A percentile compares a stretch with the other conserved stretches of the same genome.
phyloP scores from a whole-genome alignment of 1,140 invertebrate species.

The Cydia amplana region DNA sequence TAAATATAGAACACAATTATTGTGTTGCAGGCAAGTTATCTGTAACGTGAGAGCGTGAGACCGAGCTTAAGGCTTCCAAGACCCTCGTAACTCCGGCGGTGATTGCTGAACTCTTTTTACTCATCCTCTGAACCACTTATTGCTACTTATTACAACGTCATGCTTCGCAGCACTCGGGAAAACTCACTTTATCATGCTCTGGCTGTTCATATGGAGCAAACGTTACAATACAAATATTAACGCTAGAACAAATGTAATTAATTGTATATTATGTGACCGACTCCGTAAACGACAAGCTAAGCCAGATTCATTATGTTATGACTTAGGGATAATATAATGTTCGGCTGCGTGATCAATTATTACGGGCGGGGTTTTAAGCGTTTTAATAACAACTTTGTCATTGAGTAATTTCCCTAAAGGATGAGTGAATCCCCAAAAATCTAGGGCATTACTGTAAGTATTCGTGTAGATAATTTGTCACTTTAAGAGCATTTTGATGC shows the following conservation, averaged over 20 bases:
- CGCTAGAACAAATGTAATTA: not conserved
- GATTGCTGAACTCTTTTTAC: constrained; percentile 22
- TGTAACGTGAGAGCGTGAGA: not conserved
- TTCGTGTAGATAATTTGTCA: no score
- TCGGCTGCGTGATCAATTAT: no score
- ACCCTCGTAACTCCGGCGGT: constrained; percentile 8
- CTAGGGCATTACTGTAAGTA: no score
- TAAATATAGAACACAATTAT: not conserved
- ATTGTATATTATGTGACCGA: not conserved
- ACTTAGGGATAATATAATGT: no score
- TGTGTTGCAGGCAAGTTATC: not conserved
- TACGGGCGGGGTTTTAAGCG: no score
- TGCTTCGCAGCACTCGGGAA: not conserved
- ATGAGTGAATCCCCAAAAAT: no score
- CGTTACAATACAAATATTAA: not conserved
- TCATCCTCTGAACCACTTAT: not conserved
- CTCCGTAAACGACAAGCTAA: no score
- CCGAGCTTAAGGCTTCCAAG: not conserved
- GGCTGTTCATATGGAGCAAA: constrained; percentile 12
- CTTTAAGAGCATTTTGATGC: no score
- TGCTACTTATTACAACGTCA: not conserved
- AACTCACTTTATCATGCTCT: not conserved
- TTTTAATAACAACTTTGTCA: no score
- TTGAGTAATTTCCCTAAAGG: no score
- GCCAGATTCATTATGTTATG: no score